A percentile compares a stretch with the other conserved stretches of the same genome.
phyloP scores from a whole-genome alignment of 2,888 invertebrate genomes.

The Bembecia ichneumoniformis region DNA sequence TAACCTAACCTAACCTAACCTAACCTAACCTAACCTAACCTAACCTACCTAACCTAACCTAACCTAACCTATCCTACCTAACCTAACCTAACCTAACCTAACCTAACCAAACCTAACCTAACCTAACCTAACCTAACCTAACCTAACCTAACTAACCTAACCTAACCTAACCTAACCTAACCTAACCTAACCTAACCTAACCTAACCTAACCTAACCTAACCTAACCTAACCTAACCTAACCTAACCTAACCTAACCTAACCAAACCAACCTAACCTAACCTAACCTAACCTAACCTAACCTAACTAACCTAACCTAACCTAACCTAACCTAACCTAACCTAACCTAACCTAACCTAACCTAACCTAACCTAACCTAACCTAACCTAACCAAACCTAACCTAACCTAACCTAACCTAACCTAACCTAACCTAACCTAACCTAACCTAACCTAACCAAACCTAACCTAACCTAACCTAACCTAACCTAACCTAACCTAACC shows the following conservation, averaged over 20 bases:
- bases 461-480: conserved; percentile 2
- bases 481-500: conserved; percentile 3
- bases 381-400: conserved; percentile 1
- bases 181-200: conserved; percentile 4
- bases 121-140: no score
- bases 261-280: neutral
- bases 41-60: no score
- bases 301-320: neutral
- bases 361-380: conserved; percentile 1
- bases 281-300: no score
- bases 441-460: conserved; percentile 2
- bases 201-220: conserved; percentile 5
- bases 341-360: conserved; percentile 1
- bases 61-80: no score
- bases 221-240: conserved; percentile 3
- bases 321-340: conserved; percentile 1
- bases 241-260: conserved; percentile 2
- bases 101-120: no score
- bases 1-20: no score
- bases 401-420: neutral
- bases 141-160: no score
- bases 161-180: neutral
- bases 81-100: no score
- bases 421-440: conserved; percentile 2
- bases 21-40: no score